These are phyloP conservation scores for Brachyopa scutellaris DNA, from an alignment of 2,888 invertebrate genomes.

Conservation along the genomic window DNA sequence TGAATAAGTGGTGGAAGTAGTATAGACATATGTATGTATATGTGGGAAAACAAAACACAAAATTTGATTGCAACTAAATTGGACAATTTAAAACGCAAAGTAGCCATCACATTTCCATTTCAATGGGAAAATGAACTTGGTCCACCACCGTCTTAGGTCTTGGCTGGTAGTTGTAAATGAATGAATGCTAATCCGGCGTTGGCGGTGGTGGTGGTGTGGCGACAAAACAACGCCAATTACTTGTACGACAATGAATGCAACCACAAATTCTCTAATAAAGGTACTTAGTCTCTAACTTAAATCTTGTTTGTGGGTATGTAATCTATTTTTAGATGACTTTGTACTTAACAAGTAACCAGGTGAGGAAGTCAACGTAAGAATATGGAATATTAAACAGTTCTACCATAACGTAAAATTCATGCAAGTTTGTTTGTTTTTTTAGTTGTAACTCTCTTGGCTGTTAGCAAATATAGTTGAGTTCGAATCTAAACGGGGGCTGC, in stretches of 20 bases:
- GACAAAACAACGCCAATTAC: background rate
- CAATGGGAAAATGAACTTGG: background rate
- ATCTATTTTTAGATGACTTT: background rate
- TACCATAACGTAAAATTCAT: too few relatives aligned
- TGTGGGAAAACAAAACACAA: background rate
- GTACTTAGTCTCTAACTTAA: slow-evolving; percentile 9
- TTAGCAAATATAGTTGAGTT: too few relatives aligned
- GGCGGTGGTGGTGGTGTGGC: background rate
- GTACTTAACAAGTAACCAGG: background rate
- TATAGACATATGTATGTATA: background rate
- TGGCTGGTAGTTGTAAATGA: background rate
- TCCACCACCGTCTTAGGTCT: background rate
- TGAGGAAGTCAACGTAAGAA: background rate
- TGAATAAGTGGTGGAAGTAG: background rate
- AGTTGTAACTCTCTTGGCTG: too few relatives aligned
- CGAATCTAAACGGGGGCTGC: too few relatives aligned
- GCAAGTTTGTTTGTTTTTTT: too few relatives aligned
- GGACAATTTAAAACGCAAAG: background rate
- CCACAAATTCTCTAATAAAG: slow-evolving; percentile 1
- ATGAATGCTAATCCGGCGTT: background rate
- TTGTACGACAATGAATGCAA: background rate
- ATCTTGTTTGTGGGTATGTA: too few relatives aligned
- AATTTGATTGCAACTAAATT: background rate
- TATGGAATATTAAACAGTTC: too few relatives aligned
- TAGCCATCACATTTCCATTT: background rate